Base-by-base conservation (phyloP, 2,797 vertebrate genomes). In the Ctenopoma kingsleyae region DNA sequence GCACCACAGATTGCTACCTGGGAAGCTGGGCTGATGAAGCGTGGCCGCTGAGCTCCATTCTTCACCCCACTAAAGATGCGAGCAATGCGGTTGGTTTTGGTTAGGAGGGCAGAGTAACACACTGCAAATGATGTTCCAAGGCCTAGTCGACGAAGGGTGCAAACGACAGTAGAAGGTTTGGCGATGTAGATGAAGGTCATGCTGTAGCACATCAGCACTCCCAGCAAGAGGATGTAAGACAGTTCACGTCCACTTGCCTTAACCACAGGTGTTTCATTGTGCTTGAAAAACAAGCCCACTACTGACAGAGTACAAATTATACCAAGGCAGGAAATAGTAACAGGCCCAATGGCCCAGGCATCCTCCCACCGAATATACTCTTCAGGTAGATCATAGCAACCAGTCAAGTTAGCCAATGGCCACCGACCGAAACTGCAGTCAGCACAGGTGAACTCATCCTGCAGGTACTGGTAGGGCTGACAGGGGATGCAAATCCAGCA, bases 401-500 rank as follows among this genome's bases (percentile, higher is more conserved):
- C 96, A 0, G 96, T 98, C 59, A 99, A 89, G 73, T 97, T 99
- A 64, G 87, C 94, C 0, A 98, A 94, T 51, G 98, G 98, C 98
- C 98, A 99, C 76, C 95, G 95, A 23, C 98, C 98, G 0, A 97
- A 96, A 53, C 95, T 94, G 0, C 98, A 99, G 88, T 98, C 96
- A 13, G 95, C 95, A 48, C 98, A 99, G 65, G 96, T 98, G 91
- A 98, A 98, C 83, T 98, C 97, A 7, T 99, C 97, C 65, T 94
- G 87, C 56, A 98, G 93, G 85, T 96, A 99, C 87, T 99, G 97
- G 0, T 97, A 97, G 25, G 97, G 90, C 87, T 99, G 98, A 88
- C 98, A 99, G 6, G 97, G 95, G 58, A 98, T 98, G 78, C 98
- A 99, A 85, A 99, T 96, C 98, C 98, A 99, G 88, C 98, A 99